Conservation (phyloP, 2,888 invertebrate genomes). For the Parasteatoda lunata region DNA sequence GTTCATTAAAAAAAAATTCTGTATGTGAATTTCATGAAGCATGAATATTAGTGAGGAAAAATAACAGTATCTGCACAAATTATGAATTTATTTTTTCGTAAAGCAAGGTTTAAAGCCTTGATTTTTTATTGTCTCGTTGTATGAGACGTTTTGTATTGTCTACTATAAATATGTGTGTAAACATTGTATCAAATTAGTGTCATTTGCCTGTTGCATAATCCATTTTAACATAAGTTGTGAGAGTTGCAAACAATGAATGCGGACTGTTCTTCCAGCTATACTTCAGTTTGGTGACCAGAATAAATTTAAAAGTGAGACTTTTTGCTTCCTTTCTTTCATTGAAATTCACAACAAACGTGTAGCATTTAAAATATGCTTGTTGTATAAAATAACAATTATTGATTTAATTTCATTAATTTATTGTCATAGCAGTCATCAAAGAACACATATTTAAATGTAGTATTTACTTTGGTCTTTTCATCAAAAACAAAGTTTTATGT, state of each 20-base stretch:
- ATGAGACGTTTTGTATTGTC: constrained; percentile 65
- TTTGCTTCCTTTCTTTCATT: not conserved
- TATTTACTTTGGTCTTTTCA: no score
- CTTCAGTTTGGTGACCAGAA: constrained; percentile 49
- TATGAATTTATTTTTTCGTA: constrained; percentile 54
- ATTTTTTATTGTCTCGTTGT: constrained; percentile 67
- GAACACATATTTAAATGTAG: no score
- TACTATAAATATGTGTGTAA: constrained; percentile 45
- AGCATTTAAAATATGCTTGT: not conserved
- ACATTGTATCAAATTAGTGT: constrained; percentile 50
- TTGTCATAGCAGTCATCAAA: no score
- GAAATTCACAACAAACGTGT: not conserved
- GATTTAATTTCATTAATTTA: no score
- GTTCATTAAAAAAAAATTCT: no score
- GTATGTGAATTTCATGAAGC: not conserved
- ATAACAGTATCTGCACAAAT: constrained; percentile 49
- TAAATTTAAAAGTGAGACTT: constrained; percentile 14
- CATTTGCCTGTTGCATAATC: constrained; percentile 45
- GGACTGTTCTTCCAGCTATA: constrained; percentile 56
- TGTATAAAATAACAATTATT: no score
- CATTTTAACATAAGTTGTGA: constrained; percentile 45
- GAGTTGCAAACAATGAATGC: constrained; percentile 35
- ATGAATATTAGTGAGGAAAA: constrained; percentile 33
- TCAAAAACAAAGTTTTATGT: no score
- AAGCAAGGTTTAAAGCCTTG: constrained; percentile 66